Percentiles rank a stretch among this genome's conserved stretches.
These are phyloP conservation scores for Apostichopus californicus DNA, from an alignment of 35 echinoderm and acorn worm genomes.

Conservation along the genomic window DNA sequence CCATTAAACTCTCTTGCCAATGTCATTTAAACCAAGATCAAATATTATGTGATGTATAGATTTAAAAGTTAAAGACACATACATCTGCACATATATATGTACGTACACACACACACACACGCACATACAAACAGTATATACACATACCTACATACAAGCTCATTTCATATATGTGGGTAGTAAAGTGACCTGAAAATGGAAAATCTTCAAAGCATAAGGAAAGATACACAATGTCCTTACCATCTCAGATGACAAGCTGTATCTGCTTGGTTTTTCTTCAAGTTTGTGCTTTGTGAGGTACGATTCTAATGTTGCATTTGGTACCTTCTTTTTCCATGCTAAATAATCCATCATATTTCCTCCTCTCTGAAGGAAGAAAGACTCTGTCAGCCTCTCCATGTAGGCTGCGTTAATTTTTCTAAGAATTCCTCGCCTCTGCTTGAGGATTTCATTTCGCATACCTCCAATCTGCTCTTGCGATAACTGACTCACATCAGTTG, in stretches of 20 bases:
- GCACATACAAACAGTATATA: no score
- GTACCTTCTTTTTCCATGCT: slow-evolving; percentile 84
- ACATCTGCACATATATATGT: no score
- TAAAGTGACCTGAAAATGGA: no score
- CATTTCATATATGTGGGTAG: no score
- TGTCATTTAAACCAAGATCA: no score
- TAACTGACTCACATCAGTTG: slow-evolving; percentile 57
- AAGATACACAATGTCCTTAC: not conserved
- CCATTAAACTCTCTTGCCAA: no score
- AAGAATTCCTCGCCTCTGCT: slow-evolving; percentile 71
- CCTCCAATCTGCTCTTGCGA: slow-evolving; percentile 71
- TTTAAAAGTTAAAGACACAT: no score
- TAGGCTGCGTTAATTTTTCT: slow-evolving; percentile 84
- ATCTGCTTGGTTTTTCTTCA: slow-evolving; percentile 65
- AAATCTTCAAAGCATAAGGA: no score
- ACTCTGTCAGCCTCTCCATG: slow-evolving; percentile 88
- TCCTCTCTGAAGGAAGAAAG: slow-evolving; percentile 91
- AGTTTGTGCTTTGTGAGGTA: slow-evolving; percentile 79
- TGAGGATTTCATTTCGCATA: slow-evolving; percentile 76
- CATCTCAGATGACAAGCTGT: slow-evolving; percentile 1
- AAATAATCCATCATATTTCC: slow-evolving; percentile 98
- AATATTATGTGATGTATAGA: no score
- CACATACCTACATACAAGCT: no score
- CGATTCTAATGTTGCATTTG: slow-evolving; percentile 61
- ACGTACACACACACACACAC: no score